Conservation (phyloP, 2,888 invertebrate species). For the Cyclophora punctaria region DNA sequence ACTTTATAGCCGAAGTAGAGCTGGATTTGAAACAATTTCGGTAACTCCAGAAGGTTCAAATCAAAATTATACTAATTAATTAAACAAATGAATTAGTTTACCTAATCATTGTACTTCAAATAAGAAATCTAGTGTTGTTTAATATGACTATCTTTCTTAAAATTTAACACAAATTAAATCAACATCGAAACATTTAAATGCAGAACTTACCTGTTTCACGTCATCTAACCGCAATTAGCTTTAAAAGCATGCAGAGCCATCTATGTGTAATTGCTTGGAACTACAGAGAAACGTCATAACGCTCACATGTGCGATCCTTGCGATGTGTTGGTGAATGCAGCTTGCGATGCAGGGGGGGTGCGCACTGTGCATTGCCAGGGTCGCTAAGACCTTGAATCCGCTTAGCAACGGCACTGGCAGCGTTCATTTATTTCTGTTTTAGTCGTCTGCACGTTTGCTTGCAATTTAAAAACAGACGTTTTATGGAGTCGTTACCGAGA, state of each 20-base stretch:
- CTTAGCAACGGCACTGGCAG: conserved; percentile 63
- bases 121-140: too few relatives aligned
- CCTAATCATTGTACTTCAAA: too few relatives aligned
- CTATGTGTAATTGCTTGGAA: conserved; percentile 16
- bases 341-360: conserved; percentile 50
- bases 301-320: conserved; percentile 30
- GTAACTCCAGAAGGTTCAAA: too few relatives aligned
- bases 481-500: conserved; percentile 49
- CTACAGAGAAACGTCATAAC: conserved; percentile 33
- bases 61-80: too few relatives aligned
- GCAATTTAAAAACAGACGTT: conserved; percentile 56
- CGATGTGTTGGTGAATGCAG: conserved; percentile 36
- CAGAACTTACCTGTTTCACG: conserved; percentile 34
- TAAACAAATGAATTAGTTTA: too few relatives aligned
- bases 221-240: conserved; percentile 49
- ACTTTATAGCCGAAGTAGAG: too few relatives aligned
- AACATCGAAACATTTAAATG: too few relatives aligned
- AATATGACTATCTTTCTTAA: too few relatives aligned
- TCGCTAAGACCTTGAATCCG: conserved; percentile 64
- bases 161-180: too few relatives aligned
- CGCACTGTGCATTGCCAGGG: conserved; percentile 51
- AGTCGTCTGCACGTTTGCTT: conserved; percentile 57
- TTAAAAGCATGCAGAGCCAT: conserved; percentile 23
- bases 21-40: too few relatives aligned
- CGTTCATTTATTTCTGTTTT: conserved; percentile 61